Base-by-base conservation (phyloP, 1,140 invertebrate genomes). In the Dreissena polymorpha region DNA sequence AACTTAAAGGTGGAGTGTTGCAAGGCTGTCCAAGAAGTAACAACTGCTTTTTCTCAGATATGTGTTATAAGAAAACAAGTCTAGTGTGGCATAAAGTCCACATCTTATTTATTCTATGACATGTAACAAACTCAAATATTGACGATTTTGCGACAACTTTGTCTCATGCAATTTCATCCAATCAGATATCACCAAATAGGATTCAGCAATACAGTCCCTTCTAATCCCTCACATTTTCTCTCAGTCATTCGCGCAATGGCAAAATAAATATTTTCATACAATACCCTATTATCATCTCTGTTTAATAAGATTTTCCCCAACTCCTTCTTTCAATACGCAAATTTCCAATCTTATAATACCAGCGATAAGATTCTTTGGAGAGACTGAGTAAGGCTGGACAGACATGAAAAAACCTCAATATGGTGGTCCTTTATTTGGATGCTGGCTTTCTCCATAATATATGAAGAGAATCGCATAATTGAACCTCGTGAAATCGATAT, bases 201-300 rank as follows among this genome's bases (percentile, higher is more conserved):
- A 82, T 82, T 82, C 69, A 67, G 70, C 57, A 50, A 21, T 63
- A 73, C 60, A 67, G 60, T 51, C 71, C 79, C 18, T 27, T n/a
- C 73, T 76, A 77, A 76, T 83, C 64, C 67, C 39, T 51, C 57
- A 60, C 23, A 70, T 77, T 77, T 77, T 70, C 64, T 64, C 68
- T 83, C 74, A 49, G 74, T 83, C 81, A 83, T 71, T 83, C 60
- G 39, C 71, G 60, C 69, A 67, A 77, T 76, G 51, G 60, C 81
- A 76, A 70, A 83, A 83, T 76, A 83, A 83, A 76, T 83, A 83
- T 83, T 75, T 83, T 83, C 81, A 71, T 83, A 83, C 81, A 83
- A 83, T 83, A 72, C 57, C 64, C 81, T 65, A 83, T 83, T 83
- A 83, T 83, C 81, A 77, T 73, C 67, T 69, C 65, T 69, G 69